Evolutionary conservation across 2,888 invertebrate genomes (phyloP).

Genomic region (Pyrgus malvae): DNA sequence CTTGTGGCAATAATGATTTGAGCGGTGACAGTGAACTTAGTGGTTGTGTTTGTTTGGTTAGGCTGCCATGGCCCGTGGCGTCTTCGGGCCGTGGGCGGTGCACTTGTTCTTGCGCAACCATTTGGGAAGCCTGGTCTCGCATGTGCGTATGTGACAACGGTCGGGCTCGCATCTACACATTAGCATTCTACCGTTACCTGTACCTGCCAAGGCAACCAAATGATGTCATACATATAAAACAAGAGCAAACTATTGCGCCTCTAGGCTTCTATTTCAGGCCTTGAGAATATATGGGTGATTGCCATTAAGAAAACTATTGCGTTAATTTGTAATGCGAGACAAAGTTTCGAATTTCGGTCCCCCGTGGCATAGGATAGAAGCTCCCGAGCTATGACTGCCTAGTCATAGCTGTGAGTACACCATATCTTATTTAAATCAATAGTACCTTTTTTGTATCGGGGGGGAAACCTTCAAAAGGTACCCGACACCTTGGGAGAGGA

Average conservation of each 20-base stretch:
- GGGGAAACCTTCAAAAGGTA: no score
- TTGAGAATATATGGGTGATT: constrained; percentile 2
- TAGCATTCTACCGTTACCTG: constrained; percentile 78
- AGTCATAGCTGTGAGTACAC: no score
- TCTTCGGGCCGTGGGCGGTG: constrained; percentile 56
- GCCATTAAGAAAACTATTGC: neutral
- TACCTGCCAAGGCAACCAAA: constrained; percentile 57
- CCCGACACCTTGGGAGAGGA: no score
- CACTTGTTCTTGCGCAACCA: constrained; percentile 70
- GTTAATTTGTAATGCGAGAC: neutral
- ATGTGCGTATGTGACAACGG: constrained; percentile 54
- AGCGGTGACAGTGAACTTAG: constrained; percentile 73
- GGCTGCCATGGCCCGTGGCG: constrained; percentile 41
- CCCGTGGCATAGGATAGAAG: no score
- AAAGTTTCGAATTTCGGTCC: neutral
- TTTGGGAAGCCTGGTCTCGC: constrained; percentile 56
- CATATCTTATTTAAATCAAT: no score
- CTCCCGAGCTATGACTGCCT: no score
- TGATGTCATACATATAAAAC: constrained; percentile 49
- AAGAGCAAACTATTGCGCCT: constrained; percentile 38
- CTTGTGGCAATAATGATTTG: constrained; percentile 12
- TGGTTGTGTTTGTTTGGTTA: constrained; percentile 46
- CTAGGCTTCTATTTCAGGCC: constrained; percentile 21
- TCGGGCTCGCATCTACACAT: constrained; percentile 57
- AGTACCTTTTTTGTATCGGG: no score